A percentile compares a stretch with the other conserved stretches of the same genome.
Evolutionary conservation across 2,888 invertebrate species (phyloP).

Genomic region (Stenotaenia linearis): DNA sequence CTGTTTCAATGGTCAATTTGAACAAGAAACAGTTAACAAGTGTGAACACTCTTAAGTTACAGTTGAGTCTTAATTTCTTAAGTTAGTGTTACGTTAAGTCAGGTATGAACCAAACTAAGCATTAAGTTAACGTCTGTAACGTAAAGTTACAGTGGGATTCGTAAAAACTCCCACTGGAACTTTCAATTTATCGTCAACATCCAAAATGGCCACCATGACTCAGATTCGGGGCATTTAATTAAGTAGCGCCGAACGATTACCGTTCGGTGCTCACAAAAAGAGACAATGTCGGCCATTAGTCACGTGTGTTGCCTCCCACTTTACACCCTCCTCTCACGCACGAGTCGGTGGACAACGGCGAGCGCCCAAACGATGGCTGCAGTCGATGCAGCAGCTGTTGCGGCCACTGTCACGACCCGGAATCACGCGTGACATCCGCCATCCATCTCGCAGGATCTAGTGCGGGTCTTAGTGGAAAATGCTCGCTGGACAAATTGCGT

Average conservation of each 20-base stretch:
- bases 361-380: background rate
- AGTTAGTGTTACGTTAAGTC: no score
- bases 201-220: no score
- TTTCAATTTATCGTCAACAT: no score
- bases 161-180: no score
- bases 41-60: no score
- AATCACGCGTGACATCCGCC: constrained; percentile 19
- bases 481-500: constrained; percentile 5
- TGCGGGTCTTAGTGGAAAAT: background rate
- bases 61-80: no score
- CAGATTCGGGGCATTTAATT: background rate
- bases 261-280: no score
- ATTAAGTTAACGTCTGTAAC: no score
- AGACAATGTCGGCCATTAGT: background rate
- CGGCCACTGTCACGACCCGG: constrained; percentile 7
- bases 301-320: background rate
- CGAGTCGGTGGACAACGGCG: background rate
- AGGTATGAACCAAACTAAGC: no score
- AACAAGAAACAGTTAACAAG: no score
- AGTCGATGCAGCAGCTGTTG: constrained; percentile 3
- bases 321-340: background rate
- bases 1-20: no score
- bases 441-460: constrained; percentile 5
- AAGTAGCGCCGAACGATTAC: background rate
- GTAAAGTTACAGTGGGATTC: no score